These are phyloP conservation scores for Drosophila murphyi DNA, from an alignment of 1,140 invertebrate genomes.

Conservation along the genomic window DNA sequence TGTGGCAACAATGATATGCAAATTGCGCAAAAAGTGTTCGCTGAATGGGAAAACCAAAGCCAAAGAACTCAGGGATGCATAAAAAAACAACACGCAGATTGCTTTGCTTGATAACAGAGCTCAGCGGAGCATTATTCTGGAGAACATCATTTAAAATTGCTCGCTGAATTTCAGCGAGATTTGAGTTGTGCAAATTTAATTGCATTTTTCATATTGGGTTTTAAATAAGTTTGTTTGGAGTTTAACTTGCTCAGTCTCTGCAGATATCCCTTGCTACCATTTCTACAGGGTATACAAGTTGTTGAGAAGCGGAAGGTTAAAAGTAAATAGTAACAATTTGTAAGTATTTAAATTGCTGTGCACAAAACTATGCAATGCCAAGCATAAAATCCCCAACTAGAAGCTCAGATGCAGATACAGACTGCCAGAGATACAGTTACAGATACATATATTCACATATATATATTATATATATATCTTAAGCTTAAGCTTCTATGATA, in stretches of 20 bases:
- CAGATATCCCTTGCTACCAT: no score
- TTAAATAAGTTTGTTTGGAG: no score
- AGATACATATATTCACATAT: conserved; percentile 12
- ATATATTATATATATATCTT: conserved; percentile 9
- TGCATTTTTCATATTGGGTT: no score
- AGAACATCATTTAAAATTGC: not conserved
- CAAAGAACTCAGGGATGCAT: conserved; percentile 20
- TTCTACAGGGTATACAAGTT: not conserved
- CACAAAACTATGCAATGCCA: conserved; percentile 57
- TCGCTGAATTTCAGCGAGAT: not conserved
- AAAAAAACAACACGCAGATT: not conserved
- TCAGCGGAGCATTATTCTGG: no score
- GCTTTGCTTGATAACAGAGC: no score
- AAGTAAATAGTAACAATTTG: conserved; percentile 61
- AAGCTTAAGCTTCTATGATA: conserved; percentile 47
- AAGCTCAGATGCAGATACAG: conserved; percentile 26
- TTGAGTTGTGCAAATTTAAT: no score
- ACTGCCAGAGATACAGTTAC: not conserved
- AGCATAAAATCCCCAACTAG: conserved; percentile 19
- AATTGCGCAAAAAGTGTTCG: conserved; percentile 59
- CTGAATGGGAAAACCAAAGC: conserved; percentile 28
- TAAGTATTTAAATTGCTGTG: conserved; percentile 41
- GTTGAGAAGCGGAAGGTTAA: conserved; percentile 45
- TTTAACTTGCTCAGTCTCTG: not conserved
- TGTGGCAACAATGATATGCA: conserved; percentile 69